phyloP scores from a whole-genome alignment of 2,797 vertebrate species.

The Pipistrellus pygmaeus region DNA sequence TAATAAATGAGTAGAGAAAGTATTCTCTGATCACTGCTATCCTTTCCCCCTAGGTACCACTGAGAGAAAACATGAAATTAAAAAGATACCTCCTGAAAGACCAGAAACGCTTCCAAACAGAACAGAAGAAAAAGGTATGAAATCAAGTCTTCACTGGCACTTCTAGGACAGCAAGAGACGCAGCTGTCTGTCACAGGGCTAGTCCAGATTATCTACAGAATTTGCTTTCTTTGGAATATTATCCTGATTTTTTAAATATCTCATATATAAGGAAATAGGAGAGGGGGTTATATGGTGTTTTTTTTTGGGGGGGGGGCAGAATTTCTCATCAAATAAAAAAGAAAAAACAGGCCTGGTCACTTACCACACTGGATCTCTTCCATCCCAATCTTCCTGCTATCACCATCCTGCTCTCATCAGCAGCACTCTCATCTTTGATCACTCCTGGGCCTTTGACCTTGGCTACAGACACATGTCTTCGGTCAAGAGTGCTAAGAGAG shows the following conservation, averaged over 20 bases:
- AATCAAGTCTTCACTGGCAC: slow-evolving; percentile 72
- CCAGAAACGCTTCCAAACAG: slow-evolving; percentile 96
- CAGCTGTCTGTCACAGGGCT: not conserved
- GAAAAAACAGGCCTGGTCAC: not conserved
- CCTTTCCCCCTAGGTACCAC: slow-evolving; percentile 83
- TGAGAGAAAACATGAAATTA: slow-evolving; percentile 95
- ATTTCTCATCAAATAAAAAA: slow-evolving; percentile 57
- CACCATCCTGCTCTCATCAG: not conserved
- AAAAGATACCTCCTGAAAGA: slow-evolving; percentile 96
- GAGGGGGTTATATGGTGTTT: not conserved
- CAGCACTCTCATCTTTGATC: not conserved
- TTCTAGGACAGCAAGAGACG: not conserved
- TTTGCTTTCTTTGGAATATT: slow-evolving; percentile 58
- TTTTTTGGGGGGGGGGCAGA: not conserved
- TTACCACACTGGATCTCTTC: not conserved
- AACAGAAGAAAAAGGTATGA: slow-evolving; percentile 96
- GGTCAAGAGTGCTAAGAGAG: not conserved
- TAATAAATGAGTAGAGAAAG: slow-evolving; percentile 39
- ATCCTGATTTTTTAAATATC: slow-evolving; percentile 54
- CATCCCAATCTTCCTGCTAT: not conserved
- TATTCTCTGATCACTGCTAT: slow-evolving; percentile 66
- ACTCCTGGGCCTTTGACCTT: not conserved
- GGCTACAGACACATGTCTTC: not conserved
- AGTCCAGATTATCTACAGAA: not conserved
- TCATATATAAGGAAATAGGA: slow-evolving; percentile 51